These are phyloP conservation scores for Sesamia nonagrioides DNA, from an alignment of 1,140 invertebrate species.

Conservation along the genomic window DNA sequence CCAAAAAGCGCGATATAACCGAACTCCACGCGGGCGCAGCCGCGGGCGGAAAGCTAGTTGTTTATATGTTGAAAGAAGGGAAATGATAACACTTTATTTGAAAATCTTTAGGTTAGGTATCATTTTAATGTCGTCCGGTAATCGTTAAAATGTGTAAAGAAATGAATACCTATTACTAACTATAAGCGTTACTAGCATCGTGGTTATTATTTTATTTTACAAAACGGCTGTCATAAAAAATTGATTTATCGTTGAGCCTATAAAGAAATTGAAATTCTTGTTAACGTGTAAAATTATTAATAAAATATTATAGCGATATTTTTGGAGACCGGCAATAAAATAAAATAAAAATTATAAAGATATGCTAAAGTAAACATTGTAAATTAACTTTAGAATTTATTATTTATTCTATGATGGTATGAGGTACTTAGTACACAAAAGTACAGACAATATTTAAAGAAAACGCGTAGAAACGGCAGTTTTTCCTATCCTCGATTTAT, in stretches of 20 bases:
- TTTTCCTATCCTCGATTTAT: background rate
- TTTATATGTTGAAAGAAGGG: background rate
- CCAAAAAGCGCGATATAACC: no score
- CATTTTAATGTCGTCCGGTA: slow-evolving; percentile 38
- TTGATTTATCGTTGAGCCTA: slow-evolving; percentile 41
- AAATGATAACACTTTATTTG: slow-evolving; percentile 6
- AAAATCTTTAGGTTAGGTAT: slow-evolving; percentile 26
- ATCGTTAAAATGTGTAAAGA: slow-evolving; percentile 31
- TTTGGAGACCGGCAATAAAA: slow-evolving; percentile 7
- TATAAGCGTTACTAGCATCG: slow-evolving; percentile 28
- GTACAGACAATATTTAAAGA: background rate
- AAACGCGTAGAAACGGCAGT: background rate
- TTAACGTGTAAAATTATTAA: slow-evolving; percentile 5
- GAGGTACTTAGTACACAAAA: no score
- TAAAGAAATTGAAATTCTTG: slow-evolving; percentile 8
- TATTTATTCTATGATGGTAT: slow-evolving; percentile 5
- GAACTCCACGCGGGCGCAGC: no score
- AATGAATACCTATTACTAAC: slow-evolving; percentile 39
- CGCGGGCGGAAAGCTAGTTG: no score
- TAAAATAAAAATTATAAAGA: slow-evolving; percentile 25
- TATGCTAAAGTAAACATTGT: background rate
- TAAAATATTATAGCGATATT: slow-evolving; percentile 26
- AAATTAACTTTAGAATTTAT: slow-evolving; percentile 1
- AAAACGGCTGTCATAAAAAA: slow-evolving; percentile 29
- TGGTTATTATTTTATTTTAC: slow-evolving; percentile 13